Base-by-base conservation (phyloP, 2,113 vertebrate species). In the Laticauda laticaudata region DNA sequence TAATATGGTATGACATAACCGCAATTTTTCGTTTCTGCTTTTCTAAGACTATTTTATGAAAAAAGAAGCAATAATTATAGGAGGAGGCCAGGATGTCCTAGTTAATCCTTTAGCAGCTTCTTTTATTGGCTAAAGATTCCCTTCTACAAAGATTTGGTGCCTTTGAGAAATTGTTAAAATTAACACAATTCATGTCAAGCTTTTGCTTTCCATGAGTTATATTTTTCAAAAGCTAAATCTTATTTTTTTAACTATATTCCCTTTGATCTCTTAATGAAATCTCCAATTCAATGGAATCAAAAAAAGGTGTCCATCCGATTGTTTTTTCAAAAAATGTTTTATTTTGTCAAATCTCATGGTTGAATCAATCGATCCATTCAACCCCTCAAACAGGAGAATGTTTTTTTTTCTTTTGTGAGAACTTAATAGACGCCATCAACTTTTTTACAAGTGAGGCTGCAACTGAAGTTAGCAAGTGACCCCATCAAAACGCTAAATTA, bases 1-100 rank as follows among this genome's bases (percentile, higher is more conserved):
- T 20, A 88, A 81, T 93, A 94, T 90, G 0, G 23, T 69, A 93
- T 95, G 93, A 95, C 94, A 29, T 39, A 45, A 26, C 4, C 21
- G 91, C 94, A 93, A 95, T 94, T 95, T 61, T 97, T 94, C 91
- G 93, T 96, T 94, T 90, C 90, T 96, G 57, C 34, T 54, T 64
- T 89, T 95, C 94, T 94, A 87, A 94, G 93, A 94, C 94, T 93
- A 95, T 96, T 94, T 29, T 56, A 54, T 93, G 93, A 95, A 96
- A 95, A 10, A 95, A 96, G 94, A 69, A n/a, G 14, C 12, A 81
- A 21, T 81, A 81, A 81, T 81, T 81, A 81, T 81, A 81, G 18
- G 43, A 81, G 18, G 7, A 81, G 34, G 75, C 18, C 34, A 81
- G 34, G 18, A 81, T 21, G 75, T 81, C 75, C 75, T 21, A 43